Evolutionary conservation across 2,797 vertebrate genomes (phyloP), one percentile per base, ranked within the genome.

Genomic region (Malurus splendens): DNA sequence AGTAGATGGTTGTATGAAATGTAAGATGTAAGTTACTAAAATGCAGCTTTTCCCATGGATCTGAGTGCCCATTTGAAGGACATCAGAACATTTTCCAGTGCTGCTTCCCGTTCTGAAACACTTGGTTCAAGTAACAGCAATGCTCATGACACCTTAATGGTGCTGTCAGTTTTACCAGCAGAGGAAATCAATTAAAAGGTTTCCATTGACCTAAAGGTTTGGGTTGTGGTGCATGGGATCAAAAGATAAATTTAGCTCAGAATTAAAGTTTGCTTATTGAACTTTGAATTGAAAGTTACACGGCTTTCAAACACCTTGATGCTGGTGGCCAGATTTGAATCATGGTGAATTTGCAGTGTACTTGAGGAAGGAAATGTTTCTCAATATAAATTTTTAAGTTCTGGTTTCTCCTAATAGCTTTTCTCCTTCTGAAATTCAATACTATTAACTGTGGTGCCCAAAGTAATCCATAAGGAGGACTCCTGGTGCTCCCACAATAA

Each of bases 161-260:
- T 78, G 52, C 33, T 70, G 48, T 36, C 48, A 80, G 62, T 66
- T 81, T 86, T 70, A 77, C 78, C 45, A 80, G 65, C 38, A 50
- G 62, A 65, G 27, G 38, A 78, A 90, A 87, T 87, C 62, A 73
- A 25, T 87, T 72, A 62, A 91, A 92, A 92, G 41, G 30, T 73
- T 86, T 88, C 39, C 68, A 48, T 6, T 89, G 72, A 91, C 68
- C 51, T 72, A 41, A 79, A 72, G 54, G 18, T 90, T 59, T 70
- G 42, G 20, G 14, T 16, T 80, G 56, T 4, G 6, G 32, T 73
- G 25, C 20, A 20, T 57, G 51, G 28, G 32, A 71, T 77, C 13
- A 36, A 74, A 82, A 59, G 44, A 45, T 28, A 83, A 86, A 78
- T 79, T 67, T 65, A 91, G 32, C 59, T 89, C 38, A 60, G 52